Evolutionary conservation across 2,113 vertebrate genomes (phyloP).

Genomic region (Stigmatopora nigra): DNA sequence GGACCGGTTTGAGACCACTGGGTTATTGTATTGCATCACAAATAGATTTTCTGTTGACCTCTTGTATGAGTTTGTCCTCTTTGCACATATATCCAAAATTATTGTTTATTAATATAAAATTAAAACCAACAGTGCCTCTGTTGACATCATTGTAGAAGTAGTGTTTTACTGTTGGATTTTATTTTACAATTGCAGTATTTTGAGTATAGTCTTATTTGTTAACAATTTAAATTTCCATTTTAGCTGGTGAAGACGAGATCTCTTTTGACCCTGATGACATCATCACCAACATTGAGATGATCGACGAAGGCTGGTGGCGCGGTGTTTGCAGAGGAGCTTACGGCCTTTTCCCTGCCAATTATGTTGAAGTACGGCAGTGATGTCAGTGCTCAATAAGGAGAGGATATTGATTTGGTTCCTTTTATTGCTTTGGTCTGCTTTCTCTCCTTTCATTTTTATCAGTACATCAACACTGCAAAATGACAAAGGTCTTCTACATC

Average conservation of each 20-base stretch:
- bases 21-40: too few relatives aligned
- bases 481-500: slow-evolving; percentile 37
- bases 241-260: slow-evolving; percentile 93
- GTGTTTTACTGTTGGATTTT: too few relatives aligned
- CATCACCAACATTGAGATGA: slow-evolving; percentile 99
- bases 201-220: too few relatives aligned
- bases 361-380: slow-evolving; percentile 88
- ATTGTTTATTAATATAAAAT: neutral
- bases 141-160: too few relatives aligned
- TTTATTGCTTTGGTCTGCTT: neutral
- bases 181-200: too few relatives aligned
- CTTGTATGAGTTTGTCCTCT: too few relatives aligned
- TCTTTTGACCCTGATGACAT: slow-evolving; percentile 97
- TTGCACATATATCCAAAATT: too few relatives aligned
- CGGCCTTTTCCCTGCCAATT: slow-evolving; percentile 95
- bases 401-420: slow-evolving; percentile 3
- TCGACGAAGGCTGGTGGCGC: slow-evolving; percentile 96
- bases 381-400: neutral
- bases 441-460: slow-evolving; percentile 20
- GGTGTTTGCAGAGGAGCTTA: slow-evolving; percentile 85
- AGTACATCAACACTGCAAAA: slow-evolving; percentile 35
- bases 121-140: neutral
- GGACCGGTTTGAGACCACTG: too few relatives aligned
- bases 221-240: neutral
- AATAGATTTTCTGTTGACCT: too few relatives aligned